Base-by-base conservation (phyloP, 2,113 vertebrate species). In the Pseudonaja textilis region DNA sequence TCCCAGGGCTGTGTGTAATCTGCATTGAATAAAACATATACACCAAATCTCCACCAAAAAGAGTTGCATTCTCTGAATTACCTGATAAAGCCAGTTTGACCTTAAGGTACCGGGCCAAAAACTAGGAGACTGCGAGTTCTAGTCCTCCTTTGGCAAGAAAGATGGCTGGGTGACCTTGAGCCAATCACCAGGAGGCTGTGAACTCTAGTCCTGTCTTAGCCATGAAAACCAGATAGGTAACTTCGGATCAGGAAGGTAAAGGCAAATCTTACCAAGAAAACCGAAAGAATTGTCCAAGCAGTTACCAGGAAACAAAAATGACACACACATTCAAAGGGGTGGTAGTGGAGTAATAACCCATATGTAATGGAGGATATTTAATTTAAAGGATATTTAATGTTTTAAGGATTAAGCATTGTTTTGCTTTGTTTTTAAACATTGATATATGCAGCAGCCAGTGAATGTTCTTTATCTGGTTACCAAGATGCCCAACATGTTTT, bases 1-100 rank as follows among this genome's bases (percentile, higher is more conserved):
- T 61, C 55, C 87, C 88, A 89, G 92, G 92, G 91, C 42, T 85
- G 88, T 85, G 69, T 93, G 92, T 93, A 93, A 57, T 89, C 92
- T 89, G 88, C 54, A 93, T 88, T 93, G 92, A 93, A 85, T 34
- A 81, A 92, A 92, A 92, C 64, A 59, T 69, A 86, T 64, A 88
- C 42, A 92, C 25, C 47, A 11, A 47, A 50, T 52, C 85, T 91
- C 50, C 88, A 89, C 39, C 69, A 34, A 85, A 26, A 54, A 89
- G 89, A 89, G 39, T 29, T 39, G 55, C 56, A 2, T 59, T 59
- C 45, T 50, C 55, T 52, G 69, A 50, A 6, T 85, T 39, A 55
- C 25, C 26, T 18, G 29, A n/a, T 18, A 55, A 88, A n/a, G 18
- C 16, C 69, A 81, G 16, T 39, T 81, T 81, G 16, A 34, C 8